Base-by-base conservation (phyloP, 2,888 invertebrate genomes). In the Nezara viridula region DNA sequence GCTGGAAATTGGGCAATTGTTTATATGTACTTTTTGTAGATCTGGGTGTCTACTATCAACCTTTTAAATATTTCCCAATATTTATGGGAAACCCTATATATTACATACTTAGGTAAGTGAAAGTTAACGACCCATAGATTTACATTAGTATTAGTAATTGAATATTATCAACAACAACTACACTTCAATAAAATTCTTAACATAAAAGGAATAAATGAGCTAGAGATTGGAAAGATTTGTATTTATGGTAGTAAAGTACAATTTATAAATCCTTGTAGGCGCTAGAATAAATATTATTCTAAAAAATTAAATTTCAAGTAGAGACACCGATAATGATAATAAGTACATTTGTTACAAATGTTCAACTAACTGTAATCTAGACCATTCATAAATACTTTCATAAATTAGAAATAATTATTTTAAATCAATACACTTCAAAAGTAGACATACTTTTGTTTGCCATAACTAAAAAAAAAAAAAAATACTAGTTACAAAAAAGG, bases 231-330 rank as follows among this genome's bases (percentile, higher is more conserved):
- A 73, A 73, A 73, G 66, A 73, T 73, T 73, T 73, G 66, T 73
- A 73, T 73, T 73, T 73, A 73, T 37, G 37, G 37, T 73, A 73
- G 32, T 73, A 73, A 73, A 73, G 66, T 73, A 73, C 66, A 73
- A 73, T 73, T 73, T 73, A 37, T 73, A 73, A 37, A n/a, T 27
- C 37, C 66, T 73, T 73, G 32, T 73, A 73, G 66, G 37, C 66
- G 19, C 66, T 73, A 73, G 66, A 73, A 73, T 73, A 73, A 37
- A 73, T 32, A 6, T 73, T 21, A 32, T 73, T 73, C 66, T 73
- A 73, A 73, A 66, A 66, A 73, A 27, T 73, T 27, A 37, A 37
- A 3, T 73, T 73, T 73, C 37, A 73, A 73, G 32, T 73, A 37
- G 37, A 73, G 66, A 73, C 66, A 73, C 66, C 32, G 37, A 73